phyloP scores from a whole-genome alignment of 2,113 vertebrate species.

The Anseranas semipalmata region DNA sequence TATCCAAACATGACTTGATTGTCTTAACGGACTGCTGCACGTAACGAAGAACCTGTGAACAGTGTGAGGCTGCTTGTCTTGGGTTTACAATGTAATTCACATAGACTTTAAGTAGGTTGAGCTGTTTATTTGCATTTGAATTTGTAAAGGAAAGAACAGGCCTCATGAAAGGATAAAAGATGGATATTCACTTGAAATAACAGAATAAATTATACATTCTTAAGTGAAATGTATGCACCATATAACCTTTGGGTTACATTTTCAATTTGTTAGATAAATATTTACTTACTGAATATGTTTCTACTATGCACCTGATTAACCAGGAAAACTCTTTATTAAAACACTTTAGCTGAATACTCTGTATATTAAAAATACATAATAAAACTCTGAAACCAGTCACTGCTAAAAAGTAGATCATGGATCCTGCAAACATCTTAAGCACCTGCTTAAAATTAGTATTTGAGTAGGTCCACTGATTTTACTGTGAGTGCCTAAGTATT shows the following conservation, averaged over 20 bases:
- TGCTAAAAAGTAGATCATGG: slow-evolving; percentile 15
- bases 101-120: neutral
- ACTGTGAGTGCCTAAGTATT: neutral
- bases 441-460: neutral
- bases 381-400: slow-evolving; percentile 15
- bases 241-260: neutral
- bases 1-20: neutral
- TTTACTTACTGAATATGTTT: neutral
- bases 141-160: slow-evolving; percentile 3
- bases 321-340: neutral
- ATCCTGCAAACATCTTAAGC: neutral
- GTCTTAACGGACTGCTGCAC: neutral
- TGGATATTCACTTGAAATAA: neutral
- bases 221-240: neutral
- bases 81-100: neutral
- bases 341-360: slow-evolving; percentile 35
- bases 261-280: neutral
- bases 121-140: neutral
- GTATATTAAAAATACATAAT: slow-evolving; percentile 58
- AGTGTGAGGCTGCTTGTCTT: neutral
- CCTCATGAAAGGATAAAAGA: neutral
- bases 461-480: neutral
- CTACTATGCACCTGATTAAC: neutral
- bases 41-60: fast-evolving
- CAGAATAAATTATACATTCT: neutral